These are phyloP conservation scores for Tyto alba DNA, from an alignment of 2,113 vertebrate species.

Conservation along the genomic window DNA sequence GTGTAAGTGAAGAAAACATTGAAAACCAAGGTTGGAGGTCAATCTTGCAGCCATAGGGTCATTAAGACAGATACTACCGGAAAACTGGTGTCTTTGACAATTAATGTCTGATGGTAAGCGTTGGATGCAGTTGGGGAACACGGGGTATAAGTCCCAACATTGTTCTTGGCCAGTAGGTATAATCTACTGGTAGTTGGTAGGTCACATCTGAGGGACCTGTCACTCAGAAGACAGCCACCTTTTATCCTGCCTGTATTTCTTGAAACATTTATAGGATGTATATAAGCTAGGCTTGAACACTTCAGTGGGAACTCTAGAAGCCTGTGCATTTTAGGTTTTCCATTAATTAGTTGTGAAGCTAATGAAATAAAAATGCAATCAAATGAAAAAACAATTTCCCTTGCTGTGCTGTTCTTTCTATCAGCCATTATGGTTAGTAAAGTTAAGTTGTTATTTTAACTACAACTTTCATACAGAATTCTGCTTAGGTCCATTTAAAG, in stretches of 20 bases:
- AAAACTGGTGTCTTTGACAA: background rate
- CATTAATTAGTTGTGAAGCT: background rate
- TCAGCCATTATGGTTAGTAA: background rate
- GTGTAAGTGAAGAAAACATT: background rate
- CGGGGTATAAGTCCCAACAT: background rate
- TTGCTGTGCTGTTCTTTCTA: background rate
- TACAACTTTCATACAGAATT: background rate
- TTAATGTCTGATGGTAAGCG: background rate
- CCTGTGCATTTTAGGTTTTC: background rate
- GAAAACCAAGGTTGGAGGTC: background rate
- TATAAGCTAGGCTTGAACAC: background rate
- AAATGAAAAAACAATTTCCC: background rate
- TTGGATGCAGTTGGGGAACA: background rate
- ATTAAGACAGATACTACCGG: background rate
- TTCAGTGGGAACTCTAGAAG: background rate
- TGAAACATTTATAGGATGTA: background rate
- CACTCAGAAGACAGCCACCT: background rate
- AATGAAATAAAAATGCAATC: background rate
- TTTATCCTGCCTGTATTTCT: background rate
- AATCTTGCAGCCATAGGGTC: background rate
- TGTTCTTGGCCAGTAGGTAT: background rate
- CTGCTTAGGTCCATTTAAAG: background rate
- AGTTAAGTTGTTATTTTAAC: background rate
- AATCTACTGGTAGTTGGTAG: background rate
- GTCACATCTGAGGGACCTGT: background rate